phyloP scores from a whole-genome alignment of 2,888 invertebrate genomes.

The Neria commutata region DNA sequence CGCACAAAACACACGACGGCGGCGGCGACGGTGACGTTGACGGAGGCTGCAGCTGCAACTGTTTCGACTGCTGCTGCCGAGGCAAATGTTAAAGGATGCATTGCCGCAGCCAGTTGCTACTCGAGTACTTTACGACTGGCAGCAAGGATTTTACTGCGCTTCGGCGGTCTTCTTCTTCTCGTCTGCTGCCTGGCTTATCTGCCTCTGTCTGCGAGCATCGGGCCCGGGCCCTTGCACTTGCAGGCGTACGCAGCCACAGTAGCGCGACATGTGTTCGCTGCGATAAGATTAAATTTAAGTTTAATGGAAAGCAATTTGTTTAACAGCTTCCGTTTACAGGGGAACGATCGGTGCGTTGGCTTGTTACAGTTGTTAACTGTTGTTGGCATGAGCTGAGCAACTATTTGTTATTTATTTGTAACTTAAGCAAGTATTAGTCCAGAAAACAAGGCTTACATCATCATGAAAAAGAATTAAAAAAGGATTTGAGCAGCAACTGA shows the following conservation, averaged over 20 bases:
- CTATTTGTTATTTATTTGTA: background rate
- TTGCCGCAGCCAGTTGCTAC: background rate
- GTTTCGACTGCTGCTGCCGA: too few species aligned
- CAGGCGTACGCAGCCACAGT: constrained; percentile 13
- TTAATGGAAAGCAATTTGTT: constrained; percentile 36
- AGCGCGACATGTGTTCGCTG: constrained; percentile 29
- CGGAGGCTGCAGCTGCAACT: background rate
- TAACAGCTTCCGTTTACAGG: constrained; percentile 37
- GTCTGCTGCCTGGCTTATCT: constrained; percentile 16
- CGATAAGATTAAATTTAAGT: constrained; percentile 27
- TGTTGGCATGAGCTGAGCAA: background rate
- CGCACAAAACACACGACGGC: background rate
- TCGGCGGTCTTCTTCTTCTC: background rate
- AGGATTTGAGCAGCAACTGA: too few species aligned
- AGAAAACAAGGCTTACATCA: too few species aligned
- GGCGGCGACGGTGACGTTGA: background rate
- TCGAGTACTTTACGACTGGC: background rate
- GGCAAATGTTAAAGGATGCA: constrained; percentile 6
- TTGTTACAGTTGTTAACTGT: background rate
- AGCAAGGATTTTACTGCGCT: background rate
- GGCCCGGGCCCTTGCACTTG: constrained; percentile 27
- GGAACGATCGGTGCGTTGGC: background rate
- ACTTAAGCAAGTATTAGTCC: too few species aligned
- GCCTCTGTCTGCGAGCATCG: too few species aligned
- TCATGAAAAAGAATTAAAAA: too few species aligned